Evolutionary conservation across 2,113 vertebrate species (phyloP).

Genomic region (Epinephelus moara): DNA sequence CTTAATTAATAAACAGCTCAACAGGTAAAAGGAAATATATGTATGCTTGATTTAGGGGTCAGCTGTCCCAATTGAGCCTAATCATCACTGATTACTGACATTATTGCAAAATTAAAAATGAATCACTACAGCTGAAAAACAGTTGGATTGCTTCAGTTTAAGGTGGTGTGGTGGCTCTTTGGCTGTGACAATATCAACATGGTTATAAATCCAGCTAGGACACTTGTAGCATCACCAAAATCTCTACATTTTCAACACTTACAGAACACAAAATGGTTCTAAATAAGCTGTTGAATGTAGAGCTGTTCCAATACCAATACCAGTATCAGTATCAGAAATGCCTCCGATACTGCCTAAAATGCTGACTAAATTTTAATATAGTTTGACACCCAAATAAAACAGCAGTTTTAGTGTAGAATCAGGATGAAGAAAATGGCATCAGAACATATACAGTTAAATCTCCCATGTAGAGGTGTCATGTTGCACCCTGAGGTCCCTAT

Average conservation of each 20-base stretch:
- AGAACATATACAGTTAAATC: not conserved
- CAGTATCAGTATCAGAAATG: too few relatives aligned
- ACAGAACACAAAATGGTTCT: not conserved
- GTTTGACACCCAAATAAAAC: too few relatives aligned
- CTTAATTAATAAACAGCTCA: too few relatives aligned
- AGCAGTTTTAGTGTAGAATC: too few relatives aligned
- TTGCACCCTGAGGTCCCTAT: too few relatives aligned
- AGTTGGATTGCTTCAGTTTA: not conserved
- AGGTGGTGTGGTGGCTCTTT: not conserved
- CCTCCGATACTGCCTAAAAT: too few relatives aligned
- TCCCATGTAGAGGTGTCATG: not conserved
- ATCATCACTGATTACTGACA: not conserved
- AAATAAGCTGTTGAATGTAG: not conserved
- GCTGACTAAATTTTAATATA: too few relatives aligned
- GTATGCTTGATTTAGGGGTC: too few relatives aligned
- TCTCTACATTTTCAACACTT: not conserved
- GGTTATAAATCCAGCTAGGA: not conserved
- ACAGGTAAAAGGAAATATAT: too few relatives aligned
- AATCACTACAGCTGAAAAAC: not conserved
- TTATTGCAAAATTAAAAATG: not conserved
- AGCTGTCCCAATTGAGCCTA: not conserved
- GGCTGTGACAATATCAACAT: not conserved
- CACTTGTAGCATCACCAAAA: not conserved
- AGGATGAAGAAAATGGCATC: too few relatives aligned
- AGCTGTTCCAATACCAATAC: too few relatives aligned